Base-by-base conservation (phyloP, 2,113 vertebrate genomes). In the Oreochromis aureus region DNA sequence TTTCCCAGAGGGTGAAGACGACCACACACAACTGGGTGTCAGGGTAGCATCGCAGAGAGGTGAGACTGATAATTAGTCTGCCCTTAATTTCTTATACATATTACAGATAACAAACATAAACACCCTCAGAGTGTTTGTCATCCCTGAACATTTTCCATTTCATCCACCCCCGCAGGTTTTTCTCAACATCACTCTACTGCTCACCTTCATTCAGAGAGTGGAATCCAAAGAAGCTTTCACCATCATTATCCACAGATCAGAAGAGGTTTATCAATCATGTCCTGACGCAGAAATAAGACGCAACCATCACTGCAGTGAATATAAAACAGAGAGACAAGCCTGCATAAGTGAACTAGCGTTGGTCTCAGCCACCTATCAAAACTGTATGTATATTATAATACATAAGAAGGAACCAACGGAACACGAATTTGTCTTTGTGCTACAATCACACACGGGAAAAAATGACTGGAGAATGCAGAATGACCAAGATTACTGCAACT, bases 21-120 rank as follows among this genome's bases (percentile, higher is more conserved):
- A 98, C 96, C 83, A 97, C 98, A 59, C 98, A 99, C 87, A 98
- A 96, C 96, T 99, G 98, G 98, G 98, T 99, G 93, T 98, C 98
- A 46, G 98, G 98, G 91, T 99, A 97, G 91, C 85, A n/a, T 32
- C 22, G 78, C n/a, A 83, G 36, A 39, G 39, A 92, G 86, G 83
- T 87, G 83, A 89, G 76, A 61, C n/a, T 59, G 7, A 19, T n/a
- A 19, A 10, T 82, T 44, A 44, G 7, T 71, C 46, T 59, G 24
- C 15, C 18, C 46, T 51, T 78, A 13, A 78, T 51, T 53, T 30
- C 18, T n/a, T 13, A 6, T 53, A 22, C 18, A 71, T 58, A 8
- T 61, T 46, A 56, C 6, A 55, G 27, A 58, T 78, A 58, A 19
- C 4, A 10, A 80, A 86, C 32, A 10, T 36, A n/a, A 79, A 78